These are phyloP conservation scores for Vanacampus margaritifer DNA, from an alignment of 2,113 vertebrate species.

Conservation along the genomic window DNA sequence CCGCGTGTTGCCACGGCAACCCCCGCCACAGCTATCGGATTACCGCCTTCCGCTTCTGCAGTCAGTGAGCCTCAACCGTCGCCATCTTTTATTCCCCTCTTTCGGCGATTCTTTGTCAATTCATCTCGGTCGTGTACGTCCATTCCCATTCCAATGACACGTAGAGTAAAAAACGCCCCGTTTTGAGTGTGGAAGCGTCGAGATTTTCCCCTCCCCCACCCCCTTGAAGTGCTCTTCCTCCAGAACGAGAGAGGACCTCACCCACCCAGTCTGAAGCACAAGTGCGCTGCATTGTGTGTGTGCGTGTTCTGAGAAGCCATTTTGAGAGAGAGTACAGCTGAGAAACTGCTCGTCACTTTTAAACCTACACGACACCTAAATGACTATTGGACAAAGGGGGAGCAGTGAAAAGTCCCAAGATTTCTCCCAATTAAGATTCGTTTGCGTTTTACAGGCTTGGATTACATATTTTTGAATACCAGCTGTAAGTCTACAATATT, in stretches of 20 bases:
- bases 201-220: constrained; percentile 1
- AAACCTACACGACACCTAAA: constrained; percentile 28
- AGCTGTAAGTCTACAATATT: constrained; percentile 66
- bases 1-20: constrained; percentile 56
- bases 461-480: constrained; percentile 68
- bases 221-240: constrained; percentile 12
- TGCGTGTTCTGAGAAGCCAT: constrained; percentile 68
- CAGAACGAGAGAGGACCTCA: constrained; percentile 54
- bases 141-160: background rate
- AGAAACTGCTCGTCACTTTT: constrained; percentile 64
- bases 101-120: background rate
- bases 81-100: constrained; percentile 22
- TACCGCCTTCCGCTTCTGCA: constrained; percentile 47
- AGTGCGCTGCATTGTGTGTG: constrained; percentile 66
- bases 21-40: constrained; percentile 52
- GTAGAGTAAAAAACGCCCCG: background rate
- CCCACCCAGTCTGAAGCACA: constrained; percentile 68
- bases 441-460: constrained; percentile 52
- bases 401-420: constrained; percentile 58
- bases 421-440: constrained; percentile 37
- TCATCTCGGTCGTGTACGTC: background rate
- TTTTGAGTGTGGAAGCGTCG: constrained; percentile 1
- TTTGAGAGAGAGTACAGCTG: constrained; percentile 72
- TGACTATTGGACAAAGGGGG: constrained; percentile 54
- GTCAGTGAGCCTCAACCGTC: constrained; percentile 18